phyloP scores from a whole-genome alignment of 2,113 vertebrate genomes.

The Tupaia chinensis region DNA sequence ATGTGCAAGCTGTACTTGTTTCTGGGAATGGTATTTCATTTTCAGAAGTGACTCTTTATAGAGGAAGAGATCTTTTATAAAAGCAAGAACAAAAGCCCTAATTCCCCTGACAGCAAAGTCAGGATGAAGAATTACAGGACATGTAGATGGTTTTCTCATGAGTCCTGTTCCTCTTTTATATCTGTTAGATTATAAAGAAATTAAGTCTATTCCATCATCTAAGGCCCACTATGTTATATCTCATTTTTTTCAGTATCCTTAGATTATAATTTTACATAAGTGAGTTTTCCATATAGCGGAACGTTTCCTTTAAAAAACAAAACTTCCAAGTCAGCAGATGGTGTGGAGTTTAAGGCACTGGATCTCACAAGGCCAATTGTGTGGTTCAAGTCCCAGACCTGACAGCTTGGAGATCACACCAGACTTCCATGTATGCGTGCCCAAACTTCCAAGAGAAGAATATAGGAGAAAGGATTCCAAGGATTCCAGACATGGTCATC shows the following conservation, averaged over 20 bases:
- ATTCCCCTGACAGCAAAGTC: constrained; percentile 6
- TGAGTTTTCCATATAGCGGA: constrained; percentile 31
- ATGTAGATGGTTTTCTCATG: not conserved
- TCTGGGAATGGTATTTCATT: constrained; percentile 23
- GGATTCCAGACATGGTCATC: too few relatives aligned
- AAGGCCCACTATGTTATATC: not conserved
- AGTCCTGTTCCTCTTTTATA: constrained; percentile 16
- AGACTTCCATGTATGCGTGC: too few relatives aligned
- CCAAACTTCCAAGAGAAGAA: too few relatives aligned
- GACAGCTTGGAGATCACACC: too few relatives aligned
- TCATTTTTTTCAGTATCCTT: constrained; percentile 15
- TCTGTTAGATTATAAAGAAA: constrained; percentile 38
- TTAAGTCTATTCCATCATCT: constrained; percentile 32
- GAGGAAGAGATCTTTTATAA: constrained; percentile 51
- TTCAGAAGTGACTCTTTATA: constrained; percentile 43
- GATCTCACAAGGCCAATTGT: too few relatives aligned
- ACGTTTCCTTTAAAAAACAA: constrained; percentile 27
- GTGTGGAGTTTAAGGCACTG: too few relatives aligned
- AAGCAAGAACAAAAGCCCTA: constrained; percentile 51
- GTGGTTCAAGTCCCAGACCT: too few relatives aligned
- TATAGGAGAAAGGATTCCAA: too few relatives aligned
- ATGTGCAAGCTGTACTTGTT: not conserved
- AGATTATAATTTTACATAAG: constrained; percentile 49
- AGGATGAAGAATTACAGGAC: constrained; percentile 21
- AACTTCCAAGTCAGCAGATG: not conserved